Conservation (phyloP, 2,113 vertebrate genomes). For the Caranx ignobilis region DNA sequence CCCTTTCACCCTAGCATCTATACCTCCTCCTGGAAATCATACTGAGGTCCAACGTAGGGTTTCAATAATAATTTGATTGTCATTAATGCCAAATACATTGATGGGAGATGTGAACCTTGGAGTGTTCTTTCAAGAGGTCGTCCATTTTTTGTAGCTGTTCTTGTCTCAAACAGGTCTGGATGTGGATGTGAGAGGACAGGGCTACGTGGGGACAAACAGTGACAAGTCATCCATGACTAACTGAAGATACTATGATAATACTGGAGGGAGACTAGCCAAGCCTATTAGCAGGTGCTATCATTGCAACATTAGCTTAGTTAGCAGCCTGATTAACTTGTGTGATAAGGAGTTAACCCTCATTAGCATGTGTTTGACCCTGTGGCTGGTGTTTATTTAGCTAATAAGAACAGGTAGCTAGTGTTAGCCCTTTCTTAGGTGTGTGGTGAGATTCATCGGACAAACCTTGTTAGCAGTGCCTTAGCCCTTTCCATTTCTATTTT, state of each 20-base stretch:
- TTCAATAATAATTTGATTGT: constrained; percentile 60
- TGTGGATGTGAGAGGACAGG: not conserved
- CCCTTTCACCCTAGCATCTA: constrained; percentile 8
- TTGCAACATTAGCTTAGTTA: not conserved
- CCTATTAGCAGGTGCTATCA: not conserved
- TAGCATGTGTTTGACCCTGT: not conserved
- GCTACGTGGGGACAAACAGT: not conserved
- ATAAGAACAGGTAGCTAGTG: not conserved
- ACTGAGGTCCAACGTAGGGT: not conserved
- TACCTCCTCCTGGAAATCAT: constrained; percentile 2
- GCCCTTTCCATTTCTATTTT: not conserved
- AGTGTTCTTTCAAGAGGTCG: too few species aligned
- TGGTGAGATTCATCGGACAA: not conserved
- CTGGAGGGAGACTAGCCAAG: constrained; percentile 26
- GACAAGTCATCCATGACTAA: constrained; percentile 7
- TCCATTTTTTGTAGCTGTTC: not conserved
- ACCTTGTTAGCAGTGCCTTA: constrained; percentile 1
- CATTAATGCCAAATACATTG: constrained; percentile 35
- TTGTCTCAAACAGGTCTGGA: not conserved
- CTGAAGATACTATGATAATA: constrained; percentile 33
- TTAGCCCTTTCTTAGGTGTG: constrained; percentile 3
- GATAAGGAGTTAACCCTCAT: not conserved
- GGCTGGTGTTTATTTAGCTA: not conserved
- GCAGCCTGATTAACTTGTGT: too few species aligned
- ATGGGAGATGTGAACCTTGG: not conserved